A percentile compares a stretch with the other conserved stretches of the same genome.
Conservation (phyloP, 2,888 invertebrate genomes). For the Agrotis ipsilon region DNA sequence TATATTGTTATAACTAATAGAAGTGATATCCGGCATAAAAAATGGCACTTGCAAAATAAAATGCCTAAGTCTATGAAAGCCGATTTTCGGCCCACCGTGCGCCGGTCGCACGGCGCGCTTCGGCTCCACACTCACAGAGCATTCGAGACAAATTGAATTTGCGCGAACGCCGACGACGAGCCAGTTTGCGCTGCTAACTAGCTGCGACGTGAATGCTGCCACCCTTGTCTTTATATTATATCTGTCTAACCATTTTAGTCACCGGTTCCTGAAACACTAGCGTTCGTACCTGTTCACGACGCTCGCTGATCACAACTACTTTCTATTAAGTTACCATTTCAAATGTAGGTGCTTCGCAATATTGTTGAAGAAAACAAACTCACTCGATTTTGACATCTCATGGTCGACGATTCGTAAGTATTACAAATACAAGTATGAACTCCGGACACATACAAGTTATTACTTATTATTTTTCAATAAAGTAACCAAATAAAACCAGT, state of each 20-base stretch:
- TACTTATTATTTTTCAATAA: neutral
- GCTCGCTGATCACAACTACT: constrained; percentile 43
- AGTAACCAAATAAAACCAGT: neutral
- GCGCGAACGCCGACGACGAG: constrained; percentile 86
- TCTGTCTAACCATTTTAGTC: constrained; percentile 76
- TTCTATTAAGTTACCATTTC: constrained; percentile 23
- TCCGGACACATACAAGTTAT: neutral
- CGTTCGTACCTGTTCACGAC: constrained; percentile 50
- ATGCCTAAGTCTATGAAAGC: no score
- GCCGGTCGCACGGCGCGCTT: constrained; percentile 57
- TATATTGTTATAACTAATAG: no score
- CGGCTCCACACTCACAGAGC: constrained; percentile 74
- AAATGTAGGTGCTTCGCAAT: constrained; percentile 1
- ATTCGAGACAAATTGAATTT: constrained; percentile 89
- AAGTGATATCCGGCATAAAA: no score
- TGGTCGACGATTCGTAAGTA: neutral
- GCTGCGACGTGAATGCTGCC: constrained; percentile 86
- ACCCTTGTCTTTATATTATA: constrained; percentile 83
- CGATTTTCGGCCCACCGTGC: no score
- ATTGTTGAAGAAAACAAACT: constrained; percentile 3
- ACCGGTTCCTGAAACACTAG: constrained; percentile 56
- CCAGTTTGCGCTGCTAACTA: constrained; percentile 89
- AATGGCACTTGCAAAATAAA: no score
- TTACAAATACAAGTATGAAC: neutral
- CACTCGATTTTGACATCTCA: neutral